Conservation (phyloP, 2,888 invertebrate genomes). For the Gari tellinella region DNA sequence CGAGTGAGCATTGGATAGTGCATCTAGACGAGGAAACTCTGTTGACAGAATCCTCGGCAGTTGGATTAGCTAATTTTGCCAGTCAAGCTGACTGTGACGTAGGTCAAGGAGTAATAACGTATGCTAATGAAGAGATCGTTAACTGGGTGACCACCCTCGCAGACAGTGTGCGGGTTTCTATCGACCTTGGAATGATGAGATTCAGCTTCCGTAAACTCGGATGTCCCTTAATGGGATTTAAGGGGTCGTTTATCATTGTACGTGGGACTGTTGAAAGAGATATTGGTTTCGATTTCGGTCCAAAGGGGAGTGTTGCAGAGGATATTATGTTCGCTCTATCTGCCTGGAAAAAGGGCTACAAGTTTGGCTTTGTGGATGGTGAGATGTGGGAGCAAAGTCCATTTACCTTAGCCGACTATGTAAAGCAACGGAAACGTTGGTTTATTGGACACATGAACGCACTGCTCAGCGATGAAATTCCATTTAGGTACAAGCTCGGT, state of each 20-base stretch:
- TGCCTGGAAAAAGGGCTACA: slow-evolving; percentile 58
- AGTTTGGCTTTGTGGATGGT: slow-evolving; percentile 61
- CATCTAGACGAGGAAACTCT: slow-evolving; percentile 65
- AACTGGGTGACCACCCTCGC: slow-evolving; percentile 63
- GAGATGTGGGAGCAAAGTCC: slow-evolving; percentile 66
- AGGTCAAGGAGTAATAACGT: slow-evolving; percentile 62
- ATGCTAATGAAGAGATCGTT: slow-evolving; percentile 62
- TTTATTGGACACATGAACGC: slow-evolving; percentile 60
- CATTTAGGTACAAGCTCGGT: slow-evolving; percentile 57
- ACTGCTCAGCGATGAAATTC: slow-evolving; percentile 53
- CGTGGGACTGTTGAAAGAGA: slow-evolving; percentile 56
- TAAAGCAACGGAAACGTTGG: slow-evolving; percentile 63
- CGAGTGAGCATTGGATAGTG: slow-evolving; percentile 60
- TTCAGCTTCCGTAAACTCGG: slow-evolving; percentile 55
- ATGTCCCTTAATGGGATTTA: slow-evolving; percentile 60
- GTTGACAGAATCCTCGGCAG: slow-evolving; percentile 52
- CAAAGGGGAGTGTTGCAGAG: slow-evolving; percentile 62
- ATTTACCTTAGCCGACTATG: slow-evolving; percentile 56
- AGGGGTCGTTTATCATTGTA: slow-evolving; percentile 63
- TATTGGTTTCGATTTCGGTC: slow-evolving; percentile 65
- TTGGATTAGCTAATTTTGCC: slow-evolving; percentile 62
- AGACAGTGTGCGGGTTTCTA: slow-evolving; percentile 61
- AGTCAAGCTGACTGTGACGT: slow-evolving; percentile 53
- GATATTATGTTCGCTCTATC: slow-evolving; percentile 62
- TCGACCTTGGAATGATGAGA: slow-evolving; percentile 62